Evolutionary conservation across 2,888 invertebrate species (phyloP).

Genomic region (Diarsia brunnea): DNA sequence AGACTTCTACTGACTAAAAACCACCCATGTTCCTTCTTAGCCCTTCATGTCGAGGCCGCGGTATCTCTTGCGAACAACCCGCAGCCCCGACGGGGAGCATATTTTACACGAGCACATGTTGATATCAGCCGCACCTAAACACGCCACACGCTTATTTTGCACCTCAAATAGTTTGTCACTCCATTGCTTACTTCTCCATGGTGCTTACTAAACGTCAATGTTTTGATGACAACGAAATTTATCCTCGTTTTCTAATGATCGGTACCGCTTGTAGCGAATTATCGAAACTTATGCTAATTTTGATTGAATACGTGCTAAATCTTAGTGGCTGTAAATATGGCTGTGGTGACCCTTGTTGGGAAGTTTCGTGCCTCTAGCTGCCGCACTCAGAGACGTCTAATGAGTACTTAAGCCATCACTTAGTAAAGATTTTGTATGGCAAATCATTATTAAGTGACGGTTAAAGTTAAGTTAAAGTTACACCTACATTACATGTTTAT

Average conservation of each 20-base stretch:
- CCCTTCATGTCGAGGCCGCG: no score
- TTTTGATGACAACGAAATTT: conserved; percentile 53
- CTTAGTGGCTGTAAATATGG: conserved; percentile 11
- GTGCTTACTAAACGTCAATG: conserved; percentile 50
- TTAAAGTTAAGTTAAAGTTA: no score
- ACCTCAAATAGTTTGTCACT: no score
- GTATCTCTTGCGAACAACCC: no score
- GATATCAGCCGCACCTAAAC: background rate
- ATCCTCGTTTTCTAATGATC: conserved; percentile 42
- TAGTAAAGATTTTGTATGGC: no score
- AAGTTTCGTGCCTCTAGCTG: background rate
- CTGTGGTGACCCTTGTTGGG: background rate
- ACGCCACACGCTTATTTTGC: background rate
- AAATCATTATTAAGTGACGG: no score
- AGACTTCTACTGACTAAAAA: no score
- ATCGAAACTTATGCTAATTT: conserved; percentile 44
- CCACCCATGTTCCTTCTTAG: no score
- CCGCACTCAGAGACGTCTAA: no score
- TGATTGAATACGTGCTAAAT: conserved; percentile 35
- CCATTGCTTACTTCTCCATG: conserved; percentile 24
- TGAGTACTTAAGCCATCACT: no score
- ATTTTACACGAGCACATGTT: background rate
- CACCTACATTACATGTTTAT: no score
- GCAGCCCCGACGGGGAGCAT: no score
- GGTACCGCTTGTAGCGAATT: conserved; percentile 47